A percentile compares a stretch with the other conserved stretches of the same genome.
Evolutionary conservation across 2,888 invertebrate genomes (phyloP).

Genomic region (Brachyptera risi): DNA sequence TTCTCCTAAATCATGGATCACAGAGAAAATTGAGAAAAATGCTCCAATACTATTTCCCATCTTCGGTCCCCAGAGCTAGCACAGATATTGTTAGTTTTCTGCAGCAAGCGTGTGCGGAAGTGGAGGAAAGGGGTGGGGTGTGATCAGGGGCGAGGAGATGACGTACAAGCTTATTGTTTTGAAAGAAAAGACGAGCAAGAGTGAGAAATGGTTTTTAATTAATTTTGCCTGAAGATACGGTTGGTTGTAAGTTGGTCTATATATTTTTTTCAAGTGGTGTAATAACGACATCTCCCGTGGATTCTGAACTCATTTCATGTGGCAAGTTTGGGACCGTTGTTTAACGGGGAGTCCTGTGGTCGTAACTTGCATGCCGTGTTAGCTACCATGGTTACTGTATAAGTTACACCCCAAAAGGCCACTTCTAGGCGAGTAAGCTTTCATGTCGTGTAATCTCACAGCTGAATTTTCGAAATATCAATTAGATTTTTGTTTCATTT

Average conservation of each 20-base stretch:
- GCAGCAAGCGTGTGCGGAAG: no score
- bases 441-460: no score
- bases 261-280: conserved; percentile 3
- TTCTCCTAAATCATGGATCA: conserved; percentile 1
- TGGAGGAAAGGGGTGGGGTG: no score
- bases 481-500: no score
- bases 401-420: no score
- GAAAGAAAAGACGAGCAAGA: conserved; percentile 13
- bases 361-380: no score
- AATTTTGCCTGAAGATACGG: conserved; percentile 15
- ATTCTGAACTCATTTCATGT: conserved; percentile 5
- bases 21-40: conserved; percentile 7
- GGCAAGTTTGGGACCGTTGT: not conserved
- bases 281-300: conserved; percentile 9
- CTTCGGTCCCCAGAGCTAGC: not conserved
- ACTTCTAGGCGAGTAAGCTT: no score
- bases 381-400: no score
- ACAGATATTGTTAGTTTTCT: no score
- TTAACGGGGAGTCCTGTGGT: no score
- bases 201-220: conserved; percentile 22
- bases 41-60: conserved; percentile 7
- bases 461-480: no score
- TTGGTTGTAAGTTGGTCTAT: conserved; percentile 15
- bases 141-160: not conserved
- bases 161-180: conserved; percentile 3